Base-by-base conservation (phyloP, 2,797 vertebrate genomes). In the Mareca strepera region DNA sequence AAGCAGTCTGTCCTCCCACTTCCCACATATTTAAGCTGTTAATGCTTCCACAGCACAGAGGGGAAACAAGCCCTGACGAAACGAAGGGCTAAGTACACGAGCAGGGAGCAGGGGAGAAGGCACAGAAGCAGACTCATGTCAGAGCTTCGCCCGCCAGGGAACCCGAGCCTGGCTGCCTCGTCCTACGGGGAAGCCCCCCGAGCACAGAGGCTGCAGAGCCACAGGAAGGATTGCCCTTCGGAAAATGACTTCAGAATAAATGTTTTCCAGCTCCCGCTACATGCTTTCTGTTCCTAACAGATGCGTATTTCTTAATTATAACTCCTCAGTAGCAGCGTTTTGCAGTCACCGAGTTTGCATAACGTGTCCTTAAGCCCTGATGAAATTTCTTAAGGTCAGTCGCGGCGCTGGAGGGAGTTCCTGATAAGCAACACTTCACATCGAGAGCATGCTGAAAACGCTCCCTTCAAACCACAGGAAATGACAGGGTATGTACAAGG, bases 21-120 rank as follows among this genome's bases (percentile, higher is more conserved):
- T 79, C 73, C 60, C 85, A 77, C 86, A 88, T 48, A 92, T 92
- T 95, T 95, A 96, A 97, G 83, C 92, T 93, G 83, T 83, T 95
- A 95, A 96, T 90, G 81, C 75, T 95, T 92, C 37, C 70, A 41
- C 48, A 93, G 70, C 69, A 58, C 67, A 73, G 56, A 91, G 33
- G 21, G 17, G 15, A 39, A 87, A 72, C 82, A 86, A 81, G 64
- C 41, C 53, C 55, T 66, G 33, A 37, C 9, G 67, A 62, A 89
- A 70, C n/a, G 55, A 72, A 92, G 83, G 56, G 33, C 64, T 64
- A 7, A 92, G 76, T 29, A 77, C 67, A 69, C 3, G 0, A 90
- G 76, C 50, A 80, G 35, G 86, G 20, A 64, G 39, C 43, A 17
- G 46, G 79, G 73, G 28, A 59, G 39, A 53, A 63, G 41, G 68